Base-by-base conservation (phyloP, 2,888 invertebrate species). In the Eremobia ochroleuca region DNA sequence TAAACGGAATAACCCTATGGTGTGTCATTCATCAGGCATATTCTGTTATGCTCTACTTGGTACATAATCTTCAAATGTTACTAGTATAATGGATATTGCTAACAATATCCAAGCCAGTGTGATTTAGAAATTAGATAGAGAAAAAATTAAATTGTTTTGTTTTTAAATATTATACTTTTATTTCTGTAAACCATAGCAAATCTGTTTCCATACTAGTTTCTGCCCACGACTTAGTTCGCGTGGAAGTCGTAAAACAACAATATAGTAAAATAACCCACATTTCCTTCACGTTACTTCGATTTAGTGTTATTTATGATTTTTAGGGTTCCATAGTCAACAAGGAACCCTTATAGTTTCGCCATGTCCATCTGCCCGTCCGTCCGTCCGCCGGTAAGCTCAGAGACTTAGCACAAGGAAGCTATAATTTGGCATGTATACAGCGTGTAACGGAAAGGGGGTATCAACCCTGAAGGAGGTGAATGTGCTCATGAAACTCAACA, bases 101-200 rank as follows among this genome's bases (percentile, higher is more conserved):
- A 69, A 52, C 43, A 79, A 68, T 79, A 77, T 82, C 40, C 43
- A 77, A 49, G 62, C 68, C 52, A 90, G 87, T 92, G 92, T 94
- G 92, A 93, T 93, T 90, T 94, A 94, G 93, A 79, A 92, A 76
- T 93, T 85, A 85, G 84, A 79, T 92, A 92, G 85, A 74, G 71
- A 81, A 79, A 55, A 83, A 85, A 79, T 64, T 58, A 79, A 88
- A 81, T 84, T 88, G 84, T 90, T 91, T 87, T 88, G 89, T 90
- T 91, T 82, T 70, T 8, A 76, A 37, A 31, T 55, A 40, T 28
- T 2, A 31, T 66, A 31, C 8, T 78, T 83, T 83, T 55, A 77
- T 77, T 81, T 81, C 8, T 52, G 21, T 28, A 8, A 34, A 25
- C 18, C 4, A 31, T 25, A 46, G 31, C 66, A 49, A 31, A 61